Conservation (phyloP, 2,888 invertebrate genomes). For the Drosophila helvetica region DNA sequence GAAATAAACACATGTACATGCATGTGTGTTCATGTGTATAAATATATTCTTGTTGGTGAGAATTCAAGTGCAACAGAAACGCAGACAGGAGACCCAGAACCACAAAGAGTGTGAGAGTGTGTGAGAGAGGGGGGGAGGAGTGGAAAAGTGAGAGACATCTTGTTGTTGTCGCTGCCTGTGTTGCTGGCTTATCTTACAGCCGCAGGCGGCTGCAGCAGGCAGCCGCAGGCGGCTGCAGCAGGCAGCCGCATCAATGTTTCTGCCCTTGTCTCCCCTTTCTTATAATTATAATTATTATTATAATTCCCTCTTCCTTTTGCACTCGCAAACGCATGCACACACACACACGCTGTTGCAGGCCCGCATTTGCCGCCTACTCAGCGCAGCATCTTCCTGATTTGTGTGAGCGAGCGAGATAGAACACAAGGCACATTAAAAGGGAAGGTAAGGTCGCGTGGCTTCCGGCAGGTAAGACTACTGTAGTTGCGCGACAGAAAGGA, state of each 20-base stretch:
- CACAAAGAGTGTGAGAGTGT: slow-evolving; percentile 1
- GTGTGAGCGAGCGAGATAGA: slow-evolving; percentile 18
- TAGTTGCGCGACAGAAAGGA: background rate
- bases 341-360: slow-evolving; percentile 19
- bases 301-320: slow-evolving; percentile 39
- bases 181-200: slow-evolving; percentile 6
- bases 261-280: slow-evolving; percentile 3
- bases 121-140: background rate
- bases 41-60: slow-evolving; percentile 1
- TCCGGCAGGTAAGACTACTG: background rate
- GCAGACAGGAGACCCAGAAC: background rate
- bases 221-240: background rate
- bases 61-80: slow-evolving; percentile 7
- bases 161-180: slow-evolving; percentile 27
- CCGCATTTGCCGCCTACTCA: slow-evolving; percentile 63
- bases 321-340: slow-evolving; percentile 16
- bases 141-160: background rate
- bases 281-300: slow-evolving; percentile 59
- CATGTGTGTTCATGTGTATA: background rate
- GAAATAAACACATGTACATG: slow-evolving; percentile 3
- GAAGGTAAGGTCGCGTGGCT: background rate
- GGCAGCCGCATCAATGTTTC: slow-evolving; percentile 28
- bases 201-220: no score
- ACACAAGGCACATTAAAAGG: background rate
- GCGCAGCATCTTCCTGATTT: slow-evolving; percentile 43